phyloP scores from a whole-genome alignment of 2,888 invertebrate genomes.

The Falcaria lacertinaria region DNA sequence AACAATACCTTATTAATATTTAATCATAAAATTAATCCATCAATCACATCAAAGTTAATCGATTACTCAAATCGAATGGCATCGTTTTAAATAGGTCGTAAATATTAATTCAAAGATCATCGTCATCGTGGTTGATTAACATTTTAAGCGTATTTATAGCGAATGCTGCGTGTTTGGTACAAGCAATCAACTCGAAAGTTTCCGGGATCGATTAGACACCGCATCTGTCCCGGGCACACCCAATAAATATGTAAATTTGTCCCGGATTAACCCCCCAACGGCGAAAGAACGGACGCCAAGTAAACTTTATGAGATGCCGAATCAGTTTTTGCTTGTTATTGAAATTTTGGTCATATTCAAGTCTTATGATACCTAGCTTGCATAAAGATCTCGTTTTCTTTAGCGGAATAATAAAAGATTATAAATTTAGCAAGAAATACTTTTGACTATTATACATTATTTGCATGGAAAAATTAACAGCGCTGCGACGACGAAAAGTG shows the following conservation, averaged over 20 bases:
- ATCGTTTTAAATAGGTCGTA: background rate
- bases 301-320: background rate
- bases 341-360: background rate
- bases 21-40: background rate
- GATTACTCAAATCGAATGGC: background rate
- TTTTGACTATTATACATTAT: no score
- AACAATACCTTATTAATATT: no score
- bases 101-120: constrained; percentile 6
- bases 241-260: constrained; percentile 70
- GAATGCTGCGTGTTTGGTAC: constrained; percentile 16
- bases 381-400: no score
- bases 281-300: constrained; percentile 2
- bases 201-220: constrained; percentile 54
- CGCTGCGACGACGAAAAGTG: no score
- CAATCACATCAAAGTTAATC: background rate
- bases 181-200: constrained; percentile 25
- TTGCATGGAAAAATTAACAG: no score
- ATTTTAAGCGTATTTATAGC: constrained; percentile 25
- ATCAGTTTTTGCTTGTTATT: background rate
- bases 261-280: constrained; percentile 38
- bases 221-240: constrained; percentile 47
- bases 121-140: constrained; percentile 16
- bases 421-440: no score
- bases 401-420: no score
- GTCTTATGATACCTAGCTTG: no score